phyloP scores from a whole-genome alignment of 2,888 invertebrate species.

The Clitarchus hookeri region DNA sequence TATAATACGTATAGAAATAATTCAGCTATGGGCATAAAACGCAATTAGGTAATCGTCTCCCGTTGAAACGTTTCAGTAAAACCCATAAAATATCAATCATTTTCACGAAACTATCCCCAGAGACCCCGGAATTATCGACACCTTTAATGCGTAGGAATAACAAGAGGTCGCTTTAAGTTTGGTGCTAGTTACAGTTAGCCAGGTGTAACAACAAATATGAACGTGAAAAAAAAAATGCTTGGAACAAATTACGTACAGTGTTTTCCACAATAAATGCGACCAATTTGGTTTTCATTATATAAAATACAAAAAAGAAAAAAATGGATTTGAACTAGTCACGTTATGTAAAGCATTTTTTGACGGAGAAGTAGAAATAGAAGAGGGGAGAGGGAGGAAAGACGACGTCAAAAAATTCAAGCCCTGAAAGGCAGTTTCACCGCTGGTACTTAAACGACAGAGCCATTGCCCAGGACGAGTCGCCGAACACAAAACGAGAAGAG shows the following conservation, averaged over 20 bases:
- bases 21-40: no score
- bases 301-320: neutral
- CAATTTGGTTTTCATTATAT: neutral
- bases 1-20: no score
- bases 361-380: neutral
- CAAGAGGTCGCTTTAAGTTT: no score
- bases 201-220: no score
- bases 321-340: neutral
- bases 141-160: no score
- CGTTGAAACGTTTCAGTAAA: no score
- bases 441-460: conserved; percentile 14
- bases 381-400: neutral
- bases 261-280: neutral
- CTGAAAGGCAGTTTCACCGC: neutral
- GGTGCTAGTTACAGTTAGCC: no score
- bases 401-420: neutral
- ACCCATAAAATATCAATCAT: no score
- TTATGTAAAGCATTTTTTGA: neutral
- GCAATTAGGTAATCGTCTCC: no score
- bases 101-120: no score
- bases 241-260: neutral
- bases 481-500: neutral
- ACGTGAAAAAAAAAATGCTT: neutral
- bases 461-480: neutral
- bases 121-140: no score